Percentiles rank a stretch among this genome's conserved stretches.
These are phyloP conservation scores for Ephialtes manifestator DNA, from an alignment of 2,888 invertebrate species.

Conservation along the genomic window DNA sequence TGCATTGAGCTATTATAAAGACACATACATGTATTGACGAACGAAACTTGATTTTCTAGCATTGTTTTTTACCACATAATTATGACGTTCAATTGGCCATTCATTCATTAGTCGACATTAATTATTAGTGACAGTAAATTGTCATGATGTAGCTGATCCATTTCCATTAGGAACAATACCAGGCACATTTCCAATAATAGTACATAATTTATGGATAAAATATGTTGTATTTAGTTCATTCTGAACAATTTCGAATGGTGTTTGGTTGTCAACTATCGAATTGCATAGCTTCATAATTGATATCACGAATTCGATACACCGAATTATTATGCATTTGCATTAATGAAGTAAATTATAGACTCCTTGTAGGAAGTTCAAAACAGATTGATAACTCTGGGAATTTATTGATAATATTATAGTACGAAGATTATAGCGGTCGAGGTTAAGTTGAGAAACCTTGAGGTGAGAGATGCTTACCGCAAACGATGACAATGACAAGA, in stretches of 20 bases:
- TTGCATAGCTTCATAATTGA: neutral
- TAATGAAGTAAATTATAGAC: no score
- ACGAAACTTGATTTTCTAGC: neutral
- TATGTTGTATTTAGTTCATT: neutral
- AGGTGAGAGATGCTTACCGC: neutral
- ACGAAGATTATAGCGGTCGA: neutral
- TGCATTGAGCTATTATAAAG: slow-evolving; percentile 31
- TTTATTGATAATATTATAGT: neutral
- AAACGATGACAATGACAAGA: slow-evolving; percentile 2
- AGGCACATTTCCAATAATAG: neutral
- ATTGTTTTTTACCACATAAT: neutral
- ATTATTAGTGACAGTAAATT: neutral
- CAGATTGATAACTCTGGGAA: neutral
- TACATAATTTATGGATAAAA: neutral
- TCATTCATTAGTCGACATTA: neutral
- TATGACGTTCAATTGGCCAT: neutral
- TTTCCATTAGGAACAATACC: neutral
- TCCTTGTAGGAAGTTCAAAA: neutral
- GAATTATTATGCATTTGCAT: neutral
- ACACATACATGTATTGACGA: neutral
- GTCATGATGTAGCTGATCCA: neutral
- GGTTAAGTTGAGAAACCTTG: slow-evolving; percentile 18
- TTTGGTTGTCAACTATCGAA: neutral
- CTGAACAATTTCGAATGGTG: neutral
- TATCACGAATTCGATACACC: neutral